Base-by-base conservation (phyloP, 2,888 invertebrate species). In the Aphidoletes aphidimyza region DNA sequence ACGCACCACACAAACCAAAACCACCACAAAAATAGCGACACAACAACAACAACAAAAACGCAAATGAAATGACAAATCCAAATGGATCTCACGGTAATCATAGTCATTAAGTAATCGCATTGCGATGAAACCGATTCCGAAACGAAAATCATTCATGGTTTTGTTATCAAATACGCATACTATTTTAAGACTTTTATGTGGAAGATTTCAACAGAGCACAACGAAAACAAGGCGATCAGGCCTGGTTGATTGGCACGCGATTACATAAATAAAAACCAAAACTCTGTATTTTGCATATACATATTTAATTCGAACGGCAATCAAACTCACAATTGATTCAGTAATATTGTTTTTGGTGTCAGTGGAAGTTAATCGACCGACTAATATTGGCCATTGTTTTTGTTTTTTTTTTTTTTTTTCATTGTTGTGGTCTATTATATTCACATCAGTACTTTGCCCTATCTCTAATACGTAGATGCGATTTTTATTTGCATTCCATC, bases 351-450 rank as follows among this genome's bases (percentile, higher is more conserved):
- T 69, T 69, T 69, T 14, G 69, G 69, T 69, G 69, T 69, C 30
- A 69, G 69, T 69, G 26, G 69, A 69, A 69, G 69, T 69, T 69
- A 69, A 69, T 69, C 30, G 69, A 69, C 69, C 69, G 69, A 30
- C 69, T 69, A 69, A 69, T 69, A 69, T 69, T 14, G 69, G 69
- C 69, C 69, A 69, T 69, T 69, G 69, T 69, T 69, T 69, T 69
- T 69, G 69, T 14, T 0, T n/a, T n/a, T n/a, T n/a, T n/a, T n/a
- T n/a, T n/a, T n/a, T n/a, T n/a, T n/a, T n/a, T n/a, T n/a, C n/a
- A n/a, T n/a, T n/a, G n/a, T n/a, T n/a, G n/a, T n/a, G n/a, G n/a
- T 42, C 6, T 69, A 30, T 69, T 30, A 9, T 30, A n/a, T n/a
- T n/a, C n/a, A n/a, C n/a, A n/a, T n/a, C 26, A 54, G 14, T 69